These are phyloP conservation scores for Stegostoma tigrinum DNA, from an alignment of 2,113 vertebrate species.

Conservation along the genomic window DNA sequence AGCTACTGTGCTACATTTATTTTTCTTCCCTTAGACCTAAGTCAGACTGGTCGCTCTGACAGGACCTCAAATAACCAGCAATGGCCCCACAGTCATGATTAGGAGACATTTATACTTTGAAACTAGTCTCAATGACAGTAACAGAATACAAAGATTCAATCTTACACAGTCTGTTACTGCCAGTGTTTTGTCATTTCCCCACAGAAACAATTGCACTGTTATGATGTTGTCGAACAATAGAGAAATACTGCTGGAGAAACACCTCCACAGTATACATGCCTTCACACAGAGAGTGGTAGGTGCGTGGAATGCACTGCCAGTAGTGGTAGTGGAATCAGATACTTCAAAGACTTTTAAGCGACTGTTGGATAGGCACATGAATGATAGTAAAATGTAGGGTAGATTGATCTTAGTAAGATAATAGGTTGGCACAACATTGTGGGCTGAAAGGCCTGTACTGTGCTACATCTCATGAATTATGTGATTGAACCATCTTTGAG, in stretches of 20 bases:
- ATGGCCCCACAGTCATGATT: not conserved
- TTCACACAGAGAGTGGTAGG: too few relatives aligned
- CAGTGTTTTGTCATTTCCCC: not conserved
- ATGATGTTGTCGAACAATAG: not conserved
- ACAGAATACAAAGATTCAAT: not conserved
- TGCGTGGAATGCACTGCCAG: too few relatives aligned
- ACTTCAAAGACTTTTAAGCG: too few relatives aligned
- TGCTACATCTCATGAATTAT: too few relatives aligned
- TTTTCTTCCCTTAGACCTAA: not conserved
- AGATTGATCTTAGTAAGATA: too few relatives aligned
- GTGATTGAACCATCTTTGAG: not conserved
- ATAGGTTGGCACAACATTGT: too few relatives aligned
- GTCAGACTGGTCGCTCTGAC: not conserved
- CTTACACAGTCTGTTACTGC: not conserved
- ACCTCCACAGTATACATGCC: not conserved
- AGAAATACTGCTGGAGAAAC: not conserved
- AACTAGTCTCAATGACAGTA: not conserved
- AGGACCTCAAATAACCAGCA: not conserved
- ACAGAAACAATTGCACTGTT: not conserved
- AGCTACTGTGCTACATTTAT: not conserved
- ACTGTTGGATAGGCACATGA: too few relatives aligned
- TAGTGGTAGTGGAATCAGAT: too few relatives aligned
- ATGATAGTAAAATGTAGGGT: too few relatives aligned
- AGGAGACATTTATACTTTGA: not conserved
- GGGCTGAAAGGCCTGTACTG: too few relatives aligned